Conservation (phyloP, 2,113 vertebrate genomes). For the Machaerirhynchus nigripectus region DNA sequence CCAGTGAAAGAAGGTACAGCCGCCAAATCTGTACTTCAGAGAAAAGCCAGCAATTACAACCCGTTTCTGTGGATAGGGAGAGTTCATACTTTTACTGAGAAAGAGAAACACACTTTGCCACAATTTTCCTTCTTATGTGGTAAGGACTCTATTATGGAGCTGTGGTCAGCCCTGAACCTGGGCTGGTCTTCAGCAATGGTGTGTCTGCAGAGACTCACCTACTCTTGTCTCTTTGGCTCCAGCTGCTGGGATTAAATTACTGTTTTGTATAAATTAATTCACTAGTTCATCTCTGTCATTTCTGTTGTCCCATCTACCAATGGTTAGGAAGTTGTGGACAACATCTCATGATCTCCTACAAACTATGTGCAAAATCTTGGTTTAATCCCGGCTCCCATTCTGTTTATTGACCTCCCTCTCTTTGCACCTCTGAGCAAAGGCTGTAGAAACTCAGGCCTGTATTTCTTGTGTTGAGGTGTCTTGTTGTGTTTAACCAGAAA, state of each 20-base stretch:
- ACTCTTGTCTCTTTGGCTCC: background rate
- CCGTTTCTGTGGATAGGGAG: background rate
- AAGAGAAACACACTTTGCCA: background rate
- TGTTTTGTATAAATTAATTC: background rate
- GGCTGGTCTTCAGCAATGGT: background rate
- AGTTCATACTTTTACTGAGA: background rate
- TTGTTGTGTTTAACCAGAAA: background rate
- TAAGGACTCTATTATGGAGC: background rate
- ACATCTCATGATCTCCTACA: background rate
- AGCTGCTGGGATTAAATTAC: background rate
- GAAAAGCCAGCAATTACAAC: background rate
- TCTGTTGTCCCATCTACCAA: background rate
- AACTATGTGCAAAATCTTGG: background rate
- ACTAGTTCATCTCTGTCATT: background rate
- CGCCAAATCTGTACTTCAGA: background rate
- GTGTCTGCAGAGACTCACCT: background rate
- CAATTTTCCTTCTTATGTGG: fast-evolving
- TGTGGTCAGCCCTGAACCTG: fast-evolving
- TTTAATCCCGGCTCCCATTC: background rate
- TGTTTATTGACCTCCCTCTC: background rate
- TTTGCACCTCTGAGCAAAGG: background rate
- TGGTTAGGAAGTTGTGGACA: background rate
- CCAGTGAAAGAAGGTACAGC: background rate
- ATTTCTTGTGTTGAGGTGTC: background rate
- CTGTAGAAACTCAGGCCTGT: background rate